Base-by-base conservation (phyloP, 2,888 invertebrate species). In the Papilio gigon region DNA sequence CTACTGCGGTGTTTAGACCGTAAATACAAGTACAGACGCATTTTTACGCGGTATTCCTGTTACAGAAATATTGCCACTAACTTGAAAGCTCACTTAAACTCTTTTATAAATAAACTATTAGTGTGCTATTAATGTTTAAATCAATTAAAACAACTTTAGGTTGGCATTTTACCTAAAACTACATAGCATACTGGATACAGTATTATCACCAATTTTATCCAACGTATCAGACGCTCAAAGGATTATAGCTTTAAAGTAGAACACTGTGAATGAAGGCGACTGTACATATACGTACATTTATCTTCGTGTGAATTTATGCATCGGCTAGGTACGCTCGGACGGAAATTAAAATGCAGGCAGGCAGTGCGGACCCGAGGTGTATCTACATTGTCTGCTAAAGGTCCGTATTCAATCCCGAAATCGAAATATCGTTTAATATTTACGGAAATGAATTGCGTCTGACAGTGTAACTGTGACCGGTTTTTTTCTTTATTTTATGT, bases 271-370 rank as follows among this genome's bases (percentile, higher is more conserved):
- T 8, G 17, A 12, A 1, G 11, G 20, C 9, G 44, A 44, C 12
- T 47, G 47, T 44, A 44, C 22, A 22, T 22, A 47, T 20, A 22
- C 9, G 12, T 33, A 42, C 62, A 56, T 63, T 63, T 47, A 68
- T 68, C 68, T 63, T 63, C 63, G 64, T 64, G 59, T 56, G 68
- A 58, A 68, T 68, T 64, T 68, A 68, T 63, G 47, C 67, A 42
- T 30, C 30, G 47, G 14, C 37, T 17, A 44, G 44, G 64, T 47
- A 40, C 47, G 40, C 44, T 58, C 63, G 47, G 25, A 12, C 64
- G 64, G 68, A 63, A 64, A 68, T 64, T 68, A 64, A 63, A 68
- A 64, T 68, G 44, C 61, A 61, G 61, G 50, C 37, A 60, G 11
- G 25, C 35, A 37, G 17, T 40, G 14, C 22, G 61, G 17, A 62